Conservation (phyloP, 2,888 invertebrate species). For the Eristalis tenax region DNA sequence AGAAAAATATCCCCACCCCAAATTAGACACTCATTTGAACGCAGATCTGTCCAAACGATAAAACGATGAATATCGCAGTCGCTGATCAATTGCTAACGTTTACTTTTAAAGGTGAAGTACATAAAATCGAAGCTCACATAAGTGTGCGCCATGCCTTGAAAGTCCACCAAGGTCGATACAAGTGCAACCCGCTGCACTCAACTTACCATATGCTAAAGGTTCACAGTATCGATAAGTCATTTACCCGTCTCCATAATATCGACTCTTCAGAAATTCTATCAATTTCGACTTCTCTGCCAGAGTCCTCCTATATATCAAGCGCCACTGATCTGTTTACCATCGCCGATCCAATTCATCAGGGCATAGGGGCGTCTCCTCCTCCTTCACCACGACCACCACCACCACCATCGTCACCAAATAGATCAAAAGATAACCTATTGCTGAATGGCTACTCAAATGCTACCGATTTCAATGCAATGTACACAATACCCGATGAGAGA, state of each 20-base stretch:
- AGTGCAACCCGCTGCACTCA: slow-evolving; percentile 78
- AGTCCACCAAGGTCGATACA: slow-evolving; percentile 80
- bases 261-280: slow-evolving; percentile 53
- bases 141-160: slow-evolving; percentile 79
- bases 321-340: slow-evolving; percentile 43
- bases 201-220: slow-evolving; percentile 78
- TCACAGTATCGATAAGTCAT: slow-evolving; percentile 72
- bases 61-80: not conserved
- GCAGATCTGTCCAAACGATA: not conserved
- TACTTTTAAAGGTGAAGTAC: slow-evolving; percentile 78
- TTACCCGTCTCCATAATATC: slow-evolving; percentile 65
- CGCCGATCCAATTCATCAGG: slow-evolving; percentile 46
- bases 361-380: slow-evolving; percentile 24
- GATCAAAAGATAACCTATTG: slow-evolving; percentile 22
- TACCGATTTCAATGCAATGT: slow-evolving; percentile 44
- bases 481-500: slow-evolving; percentile 50
- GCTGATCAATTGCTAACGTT: slow-evolving; percentile 46
- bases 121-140: slow-evolving; percentile 80
- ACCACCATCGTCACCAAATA: slow-evolving; percentile 2
- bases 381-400: slow-evolving; percentile 12
- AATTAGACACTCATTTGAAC: slow-evolving; percentile 37
- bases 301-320: slow-evolving; percentile 44
- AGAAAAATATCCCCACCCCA: not conserved
- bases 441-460: slow-evolving; percentile 46
- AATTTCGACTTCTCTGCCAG: slow-evolving; percentile 52